Conservation (phyloP, 2,797 vertebrate species). For the Bovichtus diacanthus region DNA sequence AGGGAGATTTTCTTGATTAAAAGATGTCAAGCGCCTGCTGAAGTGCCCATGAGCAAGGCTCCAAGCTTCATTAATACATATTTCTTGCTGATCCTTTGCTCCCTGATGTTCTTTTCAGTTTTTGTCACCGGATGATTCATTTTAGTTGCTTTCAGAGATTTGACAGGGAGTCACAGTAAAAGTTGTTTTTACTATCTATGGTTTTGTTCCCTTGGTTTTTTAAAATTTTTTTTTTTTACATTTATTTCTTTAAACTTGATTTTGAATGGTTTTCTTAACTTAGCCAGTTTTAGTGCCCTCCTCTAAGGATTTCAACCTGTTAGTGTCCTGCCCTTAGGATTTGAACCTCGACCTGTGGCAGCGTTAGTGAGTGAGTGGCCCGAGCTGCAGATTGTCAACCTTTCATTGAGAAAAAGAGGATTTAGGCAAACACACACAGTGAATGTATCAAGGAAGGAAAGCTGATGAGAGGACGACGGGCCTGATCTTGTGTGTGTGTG, state of each 20-base stretch:
- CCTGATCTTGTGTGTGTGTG: slow-evolving; percentile 7
- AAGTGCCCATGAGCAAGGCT: background rate
- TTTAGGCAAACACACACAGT: slow-evolving; percentile 29
- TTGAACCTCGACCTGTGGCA: background rate
- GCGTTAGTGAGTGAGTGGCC: background rate
- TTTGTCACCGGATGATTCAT: background rate
- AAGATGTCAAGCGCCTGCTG: too few species aligned
- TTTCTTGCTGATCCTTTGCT: background rate
- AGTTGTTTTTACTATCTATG: background rate
- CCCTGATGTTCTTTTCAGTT: background rate
- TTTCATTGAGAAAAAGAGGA: slow-evolving; percentile 55
- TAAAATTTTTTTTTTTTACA: background rate
- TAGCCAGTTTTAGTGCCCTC: background rate
- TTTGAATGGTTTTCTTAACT: background rate
- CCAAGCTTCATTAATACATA: background rate
- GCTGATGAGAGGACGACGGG: slow-evolving; percentile 21
- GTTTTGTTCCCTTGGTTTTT: too few species aligned
- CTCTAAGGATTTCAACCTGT: background rate
- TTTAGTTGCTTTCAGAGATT: background rate
- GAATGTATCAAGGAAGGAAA: slow-evolving; percentile 16
- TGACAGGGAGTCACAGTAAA: background rate
- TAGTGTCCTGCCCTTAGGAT: background rate
- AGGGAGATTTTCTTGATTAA: too few species aligned
- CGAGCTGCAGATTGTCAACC: background rate
- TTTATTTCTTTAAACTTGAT: background rate